Evolutionary conservation across 2,797 vertebrate species (phyloP), one percentile per base, ranked within the genome.

Genomic region (Pseudochirops cupreus): DNA sequence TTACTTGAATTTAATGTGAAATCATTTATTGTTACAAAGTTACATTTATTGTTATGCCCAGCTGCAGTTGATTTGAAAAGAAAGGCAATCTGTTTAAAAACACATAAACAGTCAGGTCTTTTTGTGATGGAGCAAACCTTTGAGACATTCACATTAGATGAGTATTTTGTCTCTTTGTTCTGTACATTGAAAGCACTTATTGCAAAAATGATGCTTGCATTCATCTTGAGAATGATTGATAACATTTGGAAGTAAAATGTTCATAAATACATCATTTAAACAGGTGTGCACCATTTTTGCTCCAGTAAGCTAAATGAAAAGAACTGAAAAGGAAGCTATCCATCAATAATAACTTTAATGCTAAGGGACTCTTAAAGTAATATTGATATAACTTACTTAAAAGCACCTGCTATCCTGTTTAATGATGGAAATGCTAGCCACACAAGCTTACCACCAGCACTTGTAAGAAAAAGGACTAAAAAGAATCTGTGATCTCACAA

Each of bases 231-330:
- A 97, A 26, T 96, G 95, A 97, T 13, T 92, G 92, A 97, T 97
- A 97, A 95, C 46, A 96, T 56, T 87, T 31, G 1, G 55, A 97
- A 94, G 91, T 14, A 95, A 98, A 96, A 95, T 92, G 54, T 96
- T 97, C 94, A 94, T 90, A 97, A 97, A 94, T 93, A 93, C 50
- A 95, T 97, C 96, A 97, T 97, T 97, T 97, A 98, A 98, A 96
- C 31, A 93, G 87, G 91, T 96, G 28, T 62, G 91, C 95, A n/a
- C 29, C 94, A 94, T 92, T 57, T 96, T 94, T 95, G 94, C 16
- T 97, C 16, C 90, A 91, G 67, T 96, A 97, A 97, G 93, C 29
- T 94, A 95, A 98, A 96, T 94, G 57, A 95, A 96, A 46, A 92
- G 62, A 95, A n/a, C 94, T 94, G 46, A 93, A 94, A n/a, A 96